Evolutionary conservation across 2,797 vertebrate species (phyloP).

Genomic region (Anabacerthia variegaticeps): DNA sequence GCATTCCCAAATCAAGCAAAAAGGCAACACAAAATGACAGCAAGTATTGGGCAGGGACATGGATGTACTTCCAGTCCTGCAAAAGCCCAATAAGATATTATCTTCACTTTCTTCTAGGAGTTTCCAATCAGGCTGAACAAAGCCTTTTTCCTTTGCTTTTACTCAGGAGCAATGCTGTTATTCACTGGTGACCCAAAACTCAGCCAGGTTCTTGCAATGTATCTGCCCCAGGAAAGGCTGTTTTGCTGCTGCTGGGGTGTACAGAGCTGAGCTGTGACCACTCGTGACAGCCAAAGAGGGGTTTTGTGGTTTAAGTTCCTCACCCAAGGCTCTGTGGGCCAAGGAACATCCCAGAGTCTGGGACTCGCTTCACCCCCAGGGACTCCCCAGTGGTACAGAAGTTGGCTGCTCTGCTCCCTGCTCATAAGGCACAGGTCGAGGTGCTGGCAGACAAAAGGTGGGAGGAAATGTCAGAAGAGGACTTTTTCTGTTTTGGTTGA

Average conservation of each 20-base stretch:
- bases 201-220: rapidly evolving
- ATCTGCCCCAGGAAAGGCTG: background rate
- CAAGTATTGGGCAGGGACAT: background rate
- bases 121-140: background rate
- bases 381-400: background rate
- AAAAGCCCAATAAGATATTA: background rate
- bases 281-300: background rate
- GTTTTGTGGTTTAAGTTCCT: background rate
- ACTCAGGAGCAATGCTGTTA: background rate
- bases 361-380: background rate
- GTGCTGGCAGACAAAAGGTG: background rate
- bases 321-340: background rate
- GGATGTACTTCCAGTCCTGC: background rate
- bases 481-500: background rate
- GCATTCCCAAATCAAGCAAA: background rate
- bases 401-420: background rate
- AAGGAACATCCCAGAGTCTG: background rate
- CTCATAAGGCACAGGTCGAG: background rate
- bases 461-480: background rate
- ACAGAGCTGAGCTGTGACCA: background rate
- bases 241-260: background rate
- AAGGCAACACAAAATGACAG: background rate
- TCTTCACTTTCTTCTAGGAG: background rate
- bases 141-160: background rate
- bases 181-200: background rate